These are phyloP conservation scores for Dynastes hyllus DNA, from an alignment of 2,888 invertebrate genomes.

Conservation along the genomic window DNA sequence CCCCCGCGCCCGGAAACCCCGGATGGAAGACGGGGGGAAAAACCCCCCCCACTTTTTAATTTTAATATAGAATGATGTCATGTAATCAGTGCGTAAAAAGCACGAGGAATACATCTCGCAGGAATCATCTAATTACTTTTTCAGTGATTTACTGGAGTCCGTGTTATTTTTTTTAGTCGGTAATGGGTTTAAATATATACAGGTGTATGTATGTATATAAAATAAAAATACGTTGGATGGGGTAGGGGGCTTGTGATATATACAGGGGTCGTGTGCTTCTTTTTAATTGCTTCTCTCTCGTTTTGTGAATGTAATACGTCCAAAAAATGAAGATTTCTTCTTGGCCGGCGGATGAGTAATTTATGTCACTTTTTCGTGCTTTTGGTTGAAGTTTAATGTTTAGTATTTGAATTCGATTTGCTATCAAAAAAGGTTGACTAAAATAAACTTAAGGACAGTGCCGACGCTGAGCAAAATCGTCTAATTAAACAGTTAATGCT, in stretches of 20 bases:
- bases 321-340: neutral
- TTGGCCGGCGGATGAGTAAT: neutral
- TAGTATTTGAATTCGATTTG: no score
- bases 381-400: no score
- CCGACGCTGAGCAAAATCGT: no score
- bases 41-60: constrained; percentile 66
- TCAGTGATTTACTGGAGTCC: constrained; percentile 64
- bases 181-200: neutral
- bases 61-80: constrained; percentile 69
- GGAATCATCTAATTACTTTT: constrained; percentile 68
- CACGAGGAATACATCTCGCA: constrained; percentile 64
- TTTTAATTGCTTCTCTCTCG: constrained; percentile 6
- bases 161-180: constrained; percentile 37
- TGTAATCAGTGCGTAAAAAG: constrained; percentile 69
- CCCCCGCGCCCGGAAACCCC: neutral
- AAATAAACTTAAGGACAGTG: no score
- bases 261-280: neutral
- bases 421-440: no score
- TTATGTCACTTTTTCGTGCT: neutral
- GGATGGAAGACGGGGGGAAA: no score
- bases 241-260: neutral
- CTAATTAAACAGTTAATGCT: no score
- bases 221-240: neutral
- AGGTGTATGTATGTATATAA: neutral
- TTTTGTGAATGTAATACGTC: neutral